A percentile compares a stretch with the other conserved stretches of the same genome.
These are phyloP conservation scores for Syndactyla subalaris DNA, from an alignment of 2,797 vertebrate genomes.

Conservation along the genomic window DNA sequence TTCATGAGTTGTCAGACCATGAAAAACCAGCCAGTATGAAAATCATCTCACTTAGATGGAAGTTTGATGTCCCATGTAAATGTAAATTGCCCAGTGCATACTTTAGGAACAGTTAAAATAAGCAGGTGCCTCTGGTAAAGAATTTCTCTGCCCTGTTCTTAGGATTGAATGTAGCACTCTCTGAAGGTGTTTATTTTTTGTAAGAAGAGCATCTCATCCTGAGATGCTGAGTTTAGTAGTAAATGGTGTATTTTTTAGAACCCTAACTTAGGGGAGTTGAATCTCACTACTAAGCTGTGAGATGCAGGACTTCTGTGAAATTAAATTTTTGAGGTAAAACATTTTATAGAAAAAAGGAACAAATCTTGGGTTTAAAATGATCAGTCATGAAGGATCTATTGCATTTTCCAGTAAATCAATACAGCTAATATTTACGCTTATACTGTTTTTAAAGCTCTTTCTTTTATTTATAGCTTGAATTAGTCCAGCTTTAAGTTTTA, in stretches of 20 bases:
- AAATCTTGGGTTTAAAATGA: not conserved
- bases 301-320: not conserved
- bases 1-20: not conserved
- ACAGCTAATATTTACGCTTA: not conserved
- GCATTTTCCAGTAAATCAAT: not conserved
- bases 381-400: not conserved
- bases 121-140: not conserved
- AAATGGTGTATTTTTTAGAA: not conserved
- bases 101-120: not conserved
- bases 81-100: not conserved
- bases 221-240: not conserved
- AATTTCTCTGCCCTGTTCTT: not conserved
- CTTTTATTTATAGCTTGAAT: conserved; percentile 19
- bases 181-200: not conserved
- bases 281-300: not conserved
- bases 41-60: not conserved
- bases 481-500: not conserved
- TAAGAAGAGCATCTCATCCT: not conserved
- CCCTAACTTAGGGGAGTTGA: not conserved
- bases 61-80: not conserved
- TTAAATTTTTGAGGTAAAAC: not conserved
- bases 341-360: not conserved
- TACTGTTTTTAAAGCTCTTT: not conserved
- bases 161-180: not conserved
- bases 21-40: not conserved